These are phyloP conservation scores for Miniopterus natalensis DNA, from an alignment of 2,113 vertebrate species.

Conservation along the genomic window DNA sequence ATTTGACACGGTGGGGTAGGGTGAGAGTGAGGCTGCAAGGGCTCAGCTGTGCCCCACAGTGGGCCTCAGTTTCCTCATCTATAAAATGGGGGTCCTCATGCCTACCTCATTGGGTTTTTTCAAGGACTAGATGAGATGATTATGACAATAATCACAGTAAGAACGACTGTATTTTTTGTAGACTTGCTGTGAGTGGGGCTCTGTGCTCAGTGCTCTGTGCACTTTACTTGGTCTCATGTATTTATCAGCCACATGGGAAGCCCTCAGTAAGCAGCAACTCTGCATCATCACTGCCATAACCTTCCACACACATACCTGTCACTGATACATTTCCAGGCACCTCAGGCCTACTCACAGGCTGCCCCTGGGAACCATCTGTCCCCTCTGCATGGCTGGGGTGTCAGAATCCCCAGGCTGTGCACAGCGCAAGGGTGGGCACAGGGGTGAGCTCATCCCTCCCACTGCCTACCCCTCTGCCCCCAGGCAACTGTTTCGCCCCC, in stretches of 20 bases:
- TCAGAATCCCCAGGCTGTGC: neutral
- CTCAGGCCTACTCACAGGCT: constrained; percentile 24
- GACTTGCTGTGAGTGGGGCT: neutral
- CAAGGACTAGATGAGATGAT: neutral
- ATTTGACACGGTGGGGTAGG: neutral
- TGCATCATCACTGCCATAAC: neutral
- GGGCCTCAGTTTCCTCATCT: constrained; percentile 60
- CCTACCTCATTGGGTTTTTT: neutral
- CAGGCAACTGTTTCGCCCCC: neutral
- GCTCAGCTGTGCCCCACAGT: neutral
- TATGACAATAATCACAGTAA: neutral
- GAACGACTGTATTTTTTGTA: neutral
- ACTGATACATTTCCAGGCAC: neutral
- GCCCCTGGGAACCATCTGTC: constrained; percentile 50
- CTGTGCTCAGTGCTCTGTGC: neutral
- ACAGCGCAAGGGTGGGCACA: neutral
- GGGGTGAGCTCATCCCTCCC: neutral
- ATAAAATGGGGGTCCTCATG: neutral
- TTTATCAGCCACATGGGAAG: neutral
- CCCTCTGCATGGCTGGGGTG: constrained; percentile 6
- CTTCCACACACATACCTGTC: neutral
- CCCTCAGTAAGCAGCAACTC: accelerated
- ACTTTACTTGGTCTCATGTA: neutral
- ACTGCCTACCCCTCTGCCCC: neutral
- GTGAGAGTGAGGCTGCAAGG: neutral